These are phyloP conservation scores for Glomeris marginata DNA, from an alignment of 2,888 invertebrate genomes.

Conservation along the genomic window DNA sequence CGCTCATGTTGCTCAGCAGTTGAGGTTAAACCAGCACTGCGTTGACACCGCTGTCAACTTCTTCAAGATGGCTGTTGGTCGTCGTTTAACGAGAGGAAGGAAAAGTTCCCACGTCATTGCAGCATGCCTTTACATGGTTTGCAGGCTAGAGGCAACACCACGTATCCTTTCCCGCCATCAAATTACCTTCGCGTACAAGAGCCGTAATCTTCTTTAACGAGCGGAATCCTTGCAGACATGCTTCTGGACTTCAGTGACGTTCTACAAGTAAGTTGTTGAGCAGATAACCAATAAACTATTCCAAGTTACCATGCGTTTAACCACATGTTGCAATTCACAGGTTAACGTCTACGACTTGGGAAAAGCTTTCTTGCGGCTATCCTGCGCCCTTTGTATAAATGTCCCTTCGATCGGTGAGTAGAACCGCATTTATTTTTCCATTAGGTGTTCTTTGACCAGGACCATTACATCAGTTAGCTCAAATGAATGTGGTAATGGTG, in stretches of 20 bases:
- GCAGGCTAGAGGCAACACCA: constrained; percentile 83
- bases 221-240: constrained; percentile 48
- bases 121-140: constrained; percentile 94
- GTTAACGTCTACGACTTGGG: constrained; percentile 94
- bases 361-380: constrained; percentile 74
- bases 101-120: constrained; percentile 82
- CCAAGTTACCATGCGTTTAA: background rate
- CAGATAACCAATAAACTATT: background rate
- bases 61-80: constrained; percentile 74
- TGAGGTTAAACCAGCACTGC: constrained; percentile 74
- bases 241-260: constrained; percentile 95
- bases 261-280: constrained; percentile 36
- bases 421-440: background rate
- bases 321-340: constrained; percentile 34
- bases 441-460: too few species aligned
- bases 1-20: constrained; percentile 65
- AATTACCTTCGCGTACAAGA: background rate
- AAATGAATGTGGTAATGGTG: too few species aligned
- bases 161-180: constrained; percentile 45
- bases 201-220: too few species aligned
- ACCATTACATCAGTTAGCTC: too few species aligned
- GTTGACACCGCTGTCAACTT: constrained; percentile 87
- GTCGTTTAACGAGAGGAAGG: constrained; percentile 77
- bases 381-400: constrained; percentile 76
- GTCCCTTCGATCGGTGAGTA: constrained; percentile 67